Evolutionary conservation across 2,888 invertebrate species (phyloP).

Genomic region (Leucania comma): DNA sequence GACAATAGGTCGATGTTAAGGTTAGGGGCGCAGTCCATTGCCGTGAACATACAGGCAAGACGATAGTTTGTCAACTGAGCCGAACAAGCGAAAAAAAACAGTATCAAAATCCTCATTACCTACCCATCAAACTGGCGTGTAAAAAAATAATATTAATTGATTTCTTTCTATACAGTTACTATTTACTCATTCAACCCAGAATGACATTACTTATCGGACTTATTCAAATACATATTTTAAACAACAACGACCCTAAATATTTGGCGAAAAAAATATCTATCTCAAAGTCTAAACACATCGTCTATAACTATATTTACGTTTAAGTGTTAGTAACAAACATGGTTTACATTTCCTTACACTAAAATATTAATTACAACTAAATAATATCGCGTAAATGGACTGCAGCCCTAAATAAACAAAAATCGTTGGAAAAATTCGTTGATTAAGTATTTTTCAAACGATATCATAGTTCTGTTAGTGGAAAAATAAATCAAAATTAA

Average conservation of each 20-base stretch:
- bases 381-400: constrained; percentile 38
- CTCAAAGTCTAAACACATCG: constrained; percentile 35
- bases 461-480: constrained; percentile 42
- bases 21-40: constrained; percentile 39
- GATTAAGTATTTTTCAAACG: constrained; percentile 8
- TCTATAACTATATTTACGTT: constrained; percentile 43
- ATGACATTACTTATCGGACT: constrained; percentile 2
- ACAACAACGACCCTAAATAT: constrained; percentile 35
- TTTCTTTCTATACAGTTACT: background rate
- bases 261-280: constrained; percentile 41
- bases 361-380: constrained; percentile 49
- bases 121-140: constrained; percentile 17
- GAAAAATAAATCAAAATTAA: constrained; percentile 45
- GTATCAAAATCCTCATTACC: constrained; percentile 18
- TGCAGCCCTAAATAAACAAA: constrained; percentile 24
- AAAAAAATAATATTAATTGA: constrained; percentile 49
- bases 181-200: background rate
- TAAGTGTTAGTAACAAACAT: constrained; percentile 57
- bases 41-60: constrained; percentile 41
- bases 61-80: background rate
- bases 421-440: constrained; percentile 17
- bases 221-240: constrained; percentile 37
- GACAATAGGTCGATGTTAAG: constrained; percentile 73
- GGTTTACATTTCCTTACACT: constrained; percentile 53
- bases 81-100: background rate